Evolutionary conservation across 2,888 invertebrate species (phyloP).

Genomic region (Latheticus oryzae): DNA sequence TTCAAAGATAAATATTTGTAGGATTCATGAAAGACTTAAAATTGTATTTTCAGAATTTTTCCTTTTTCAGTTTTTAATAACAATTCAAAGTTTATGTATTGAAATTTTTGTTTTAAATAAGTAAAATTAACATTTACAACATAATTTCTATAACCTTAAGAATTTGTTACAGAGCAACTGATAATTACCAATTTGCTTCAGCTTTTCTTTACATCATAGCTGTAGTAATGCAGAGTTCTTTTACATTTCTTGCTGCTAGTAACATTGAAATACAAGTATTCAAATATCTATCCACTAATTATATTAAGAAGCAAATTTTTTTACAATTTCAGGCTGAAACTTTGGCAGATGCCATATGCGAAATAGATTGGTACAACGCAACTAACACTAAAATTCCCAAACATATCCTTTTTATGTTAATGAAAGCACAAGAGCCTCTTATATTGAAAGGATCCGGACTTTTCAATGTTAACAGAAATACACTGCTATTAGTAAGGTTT

Average conservation of each 20-base stretch:
- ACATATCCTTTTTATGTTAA: slow-evolving; percentile 20
- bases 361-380: slow-evolving; percentile 17
- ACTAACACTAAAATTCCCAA: neutral
- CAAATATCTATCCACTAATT: neutral
- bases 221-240: slow-evolving; percentile 19
- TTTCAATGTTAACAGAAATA: slow-evolving; percentile 10
- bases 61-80: slow-evolving; percentile 17
- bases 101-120: slow-evolving; percentile 17
- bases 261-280: slow-evolving; percentile 12
- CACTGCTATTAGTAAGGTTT: no score
- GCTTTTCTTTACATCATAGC: slow-evolving; percentile 8
- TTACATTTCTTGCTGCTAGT: slow-evolving; percentile 20
- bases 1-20: neutral
- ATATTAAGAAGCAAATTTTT: no score
- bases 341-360: slow-evolving; percentile 6
- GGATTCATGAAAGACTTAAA: neutral
- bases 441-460: slow-evolving; percentile 13
- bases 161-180: slow-evolving; percentile 10
- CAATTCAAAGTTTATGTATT: slow-evolving; percentile 14
- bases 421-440: slow-evolving; percentile 17
- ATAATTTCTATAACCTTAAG: no score
- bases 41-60: slow-evolving; percentile 19
- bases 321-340: slow-evolving; percentile 24
- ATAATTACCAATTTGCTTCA: slow-evolving; percentile 5
- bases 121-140: no score